Conservation (phyloP, 2,888 invertebrate genomes). For the Branchipolynoe longqiensis region DNA sequence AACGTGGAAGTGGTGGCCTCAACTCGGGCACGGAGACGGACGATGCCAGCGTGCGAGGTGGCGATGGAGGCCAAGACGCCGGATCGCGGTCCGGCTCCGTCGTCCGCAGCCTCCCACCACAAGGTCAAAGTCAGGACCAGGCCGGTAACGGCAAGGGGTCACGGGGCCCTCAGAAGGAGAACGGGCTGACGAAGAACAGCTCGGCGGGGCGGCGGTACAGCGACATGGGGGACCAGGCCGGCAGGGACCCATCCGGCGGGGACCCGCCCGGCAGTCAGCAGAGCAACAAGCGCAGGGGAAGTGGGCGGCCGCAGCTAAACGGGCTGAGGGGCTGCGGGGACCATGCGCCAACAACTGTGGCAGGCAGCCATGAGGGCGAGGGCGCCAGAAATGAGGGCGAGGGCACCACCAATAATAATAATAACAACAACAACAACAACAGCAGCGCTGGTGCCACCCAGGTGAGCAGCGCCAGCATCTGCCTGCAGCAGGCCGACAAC, state of each 20-base stretch:
- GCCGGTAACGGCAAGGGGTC: background rate
- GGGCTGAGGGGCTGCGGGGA: background rate
- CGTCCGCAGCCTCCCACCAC: conserved; percentile 48
- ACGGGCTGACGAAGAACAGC: background rate
- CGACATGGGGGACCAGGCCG: conserved; percentile 14
- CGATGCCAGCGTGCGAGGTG: conserved; percentile 54
- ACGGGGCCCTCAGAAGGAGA: conserved; percentile 3
- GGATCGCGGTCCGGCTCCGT: conserved; percentile 37
- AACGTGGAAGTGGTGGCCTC: conserved; percentile 51
- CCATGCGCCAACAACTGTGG: no score
- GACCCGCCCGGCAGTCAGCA: background rate
- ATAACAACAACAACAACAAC: background rate
- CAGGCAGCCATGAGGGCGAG: background rate
- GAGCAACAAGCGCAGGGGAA: background rate
- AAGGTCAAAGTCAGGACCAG: conserved; percentile 16
- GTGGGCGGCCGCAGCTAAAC: background rate
- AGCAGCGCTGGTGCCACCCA: conserved; percentile 1
- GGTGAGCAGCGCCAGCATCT: conserved; percentile 57
- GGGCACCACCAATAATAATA: background rate
- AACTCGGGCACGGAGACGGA: conserved; percentile 61
- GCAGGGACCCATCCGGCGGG: background rate
- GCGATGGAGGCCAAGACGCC: background rate
- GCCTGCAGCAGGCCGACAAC: conserved; percentile 57
- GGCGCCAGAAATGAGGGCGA: no score
- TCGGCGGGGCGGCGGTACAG: background rate